phyloP scores from a whole-genome alignment of 2,113 vertebrate species.

The Lepidothrix coronata region DNA sequence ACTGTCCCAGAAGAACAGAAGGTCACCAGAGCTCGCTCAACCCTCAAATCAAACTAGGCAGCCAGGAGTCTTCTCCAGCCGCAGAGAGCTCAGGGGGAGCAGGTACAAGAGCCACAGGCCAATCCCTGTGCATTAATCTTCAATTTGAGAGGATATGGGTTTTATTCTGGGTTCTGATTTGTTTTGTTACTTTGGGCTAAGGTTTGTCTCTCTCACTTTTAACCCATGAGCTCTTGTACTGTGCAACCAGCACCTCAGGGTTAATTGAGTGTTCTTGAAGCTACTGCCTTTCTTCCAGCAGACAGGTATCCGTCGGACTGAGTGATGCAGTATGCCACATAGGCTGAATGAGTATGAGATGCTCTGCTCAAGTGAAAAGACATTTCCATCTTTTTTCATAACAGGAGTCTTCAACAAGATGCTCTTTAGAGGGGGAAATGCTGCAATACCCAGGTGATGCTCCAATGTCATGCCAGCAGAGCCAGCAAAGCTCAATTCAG shows the following conservation, averaged over 20 bases:
- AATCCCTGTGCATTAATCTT: neutral
- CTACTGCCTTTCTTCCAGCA: neutral
- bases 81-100: neutral
- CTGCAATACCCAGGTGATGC: neutral
- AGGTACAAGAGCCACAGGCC: neutral
- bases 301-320: neutral
- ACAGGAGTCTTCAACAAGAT: neutral
- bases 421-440: neutral
- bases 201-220: neutral
- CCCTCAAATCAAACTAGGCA: neutral
- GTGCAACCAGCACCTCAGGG: neutral
- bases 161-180: neutral
- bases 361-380: neutral
- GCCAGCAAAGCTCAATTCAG: neutral
- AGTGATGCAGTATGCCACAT: accelerated
- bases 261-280: neutral
- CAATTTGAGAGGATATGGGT: neutral
- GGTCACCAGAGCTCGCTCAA: neutral
- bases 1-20: neutral
- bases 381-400: neutral
- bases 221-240: neutral
- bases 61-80: neutral
- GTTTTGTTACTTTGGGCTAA: neutral
- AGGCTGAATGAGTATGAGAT: neutral
- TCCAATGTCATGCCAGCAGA: neutral